These are phyloP conservation scores for Cyphomyrus plagiostoma DNA, from an alignment of 2,113 vertebrate genomes.

Conservation along the genomic window DNA sequence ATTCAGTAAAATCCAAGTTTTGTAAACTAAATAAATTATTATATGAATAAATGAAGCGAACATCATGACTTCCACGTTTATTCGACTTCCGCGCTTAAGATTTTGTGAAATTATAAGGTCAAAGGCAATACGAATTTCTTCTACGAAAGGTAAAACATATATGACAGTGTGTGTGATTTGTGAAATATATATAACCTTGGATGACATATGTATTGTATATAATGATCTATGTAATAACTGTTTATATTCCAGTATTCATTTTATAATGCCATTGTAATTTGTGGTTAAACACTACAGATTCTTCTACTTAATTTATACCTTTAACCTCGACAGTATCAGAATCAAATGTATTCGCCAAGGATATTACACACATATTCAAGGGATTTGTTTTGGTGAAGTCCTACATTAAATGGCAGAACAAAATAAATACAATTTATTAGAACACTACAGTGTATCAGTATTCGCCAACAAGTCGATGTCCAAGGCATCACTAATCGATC, in stretches of 20 bases:
- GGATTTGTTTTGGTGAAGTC: neutral
- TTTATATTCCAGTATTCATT: neutral
- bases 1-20: neutral
- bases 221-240: neutral
- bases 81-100: conserved; percentile 19
- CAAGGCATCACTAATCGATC: neutral
- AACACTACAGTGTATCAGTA: neutral
- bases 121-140: conserved; percentile 9
- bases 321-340: neutral
- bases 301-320: neutral
- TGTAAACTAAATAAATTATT: neutral
- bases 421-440: neutral
- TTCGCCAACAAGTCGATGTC: neutral
- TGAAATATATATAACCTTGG: neutral
- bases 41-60: neutral
- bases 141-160: conserved; percentile 14
- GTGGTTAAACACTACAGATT: neutral
- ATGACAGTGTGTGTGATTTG: neutral
- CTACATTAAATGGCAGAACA: neutral
- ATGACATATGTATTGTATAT: neutral
- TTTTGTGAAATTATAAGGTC: conserved; percentile 24
- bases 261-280: neutral
- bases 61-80: conserved; percentile 26
- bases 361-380: neutral
- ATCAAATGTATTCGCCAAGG: neutral